A percentile compares a stretch with the other conserved stretches of the same genome.
Evolutionary conservation across 2,888 invertebrate genomes (phyloP).

Genomic region (Drosophila peninsularis): DNA sequence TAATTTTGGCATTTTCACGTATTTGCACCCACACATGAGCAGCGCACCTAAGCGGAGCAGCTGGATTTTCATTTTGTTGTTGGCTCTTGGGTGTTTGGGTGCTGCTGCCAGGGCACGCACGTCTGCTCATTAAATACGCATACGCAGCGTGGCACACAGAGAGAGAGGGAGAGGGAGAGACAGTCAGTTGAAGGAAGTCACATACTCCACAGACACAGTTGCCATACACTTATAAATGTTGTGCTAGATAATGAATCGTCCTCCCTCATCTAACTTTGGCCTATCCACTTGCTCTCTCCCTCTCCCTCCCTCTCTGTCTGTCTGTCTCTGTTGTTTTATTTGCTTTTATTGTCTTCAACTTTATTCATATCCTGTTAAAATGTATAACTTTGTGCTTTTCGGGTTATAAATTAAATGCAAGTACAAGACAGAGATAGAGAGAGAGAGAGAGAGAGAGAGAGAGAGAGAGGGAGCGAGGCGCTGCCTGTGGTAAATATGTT

Average conservation of each 20-base stretch:
- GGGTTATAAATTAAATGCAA: conserved; percentile 79
- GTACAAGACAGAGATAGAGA: conserved; percentile 33
- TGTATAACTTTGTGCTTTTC: conserved; percentile 79
- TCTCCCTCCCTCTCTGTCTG: neutral
- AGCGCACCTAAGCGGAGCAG: conserved; percentile 28
- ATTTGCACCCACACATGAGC: conserved; percentile 42
- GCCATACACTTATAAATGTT: conserved; percentile 73
- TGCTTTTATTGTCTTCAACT: conserved; percentile 80
- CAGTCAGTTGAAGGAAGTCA: conserved; percentile 59
- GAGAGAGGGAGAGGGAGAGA: neutral
- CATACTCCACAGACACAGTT: conserved; percentile 58
- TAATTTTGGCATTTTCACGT: conserved; percentile 75
- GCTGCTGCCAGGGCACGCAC: conserved; percentile 63
- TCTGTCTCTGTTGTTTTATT: conserved; percentile 62
- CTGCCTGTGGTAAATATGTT: conserved; percentile 34
- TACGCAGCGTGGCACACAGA: conserved; percentile 42
- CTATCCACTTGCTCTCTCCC: neutral
- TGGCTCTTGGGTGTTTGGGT: conserved; percentile 41
- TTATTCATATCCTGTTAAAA: conserved; percentile 80
- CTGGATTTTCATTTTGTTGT: conserved; percentile 15
- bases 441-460: neutral
- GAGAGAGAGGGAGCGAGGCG: neutral
- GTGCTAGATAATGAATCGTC: conserved; percentile 78
- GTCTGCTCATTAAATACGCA: conserved; percentile 80
- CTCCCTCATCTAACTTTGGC: neutral